A percentile compares a stretch with the other conserved stretches of the same genome.
These are phyloP conservation scores for Phyllotreta cruciferae DNA, from an alignment of 2,888 invertebrate species.

Conservation along the genomic window DNA sequence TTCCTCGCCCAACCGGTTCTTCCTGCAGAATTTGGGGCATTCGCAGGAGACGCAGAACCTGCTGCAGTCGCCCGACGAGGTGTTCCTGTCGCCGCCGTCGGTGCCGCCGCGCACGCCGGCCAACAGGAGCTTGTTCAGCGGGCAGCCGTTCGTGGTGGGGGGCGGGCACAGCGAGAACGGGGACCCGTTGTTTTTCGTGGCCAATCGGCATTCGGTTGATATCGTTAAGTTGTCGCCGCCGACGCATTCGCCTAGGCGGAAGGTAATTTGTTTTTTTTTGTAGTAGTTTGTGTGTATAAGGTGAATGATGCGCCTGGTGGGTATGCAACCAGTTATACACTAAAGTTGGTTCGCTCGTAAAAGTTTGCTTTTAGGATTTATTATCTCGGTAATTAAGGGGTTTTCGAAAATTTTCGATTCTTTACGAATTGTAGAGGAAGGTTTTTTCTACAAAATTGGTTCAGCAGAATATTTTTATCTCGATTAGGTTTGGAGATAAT, in stretches of 20 bases:
- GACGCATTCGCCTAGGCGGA: constrained; percentile 55
- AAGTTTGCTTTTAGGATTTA: too few relatives aligned
- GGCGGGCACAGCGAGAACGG: constrained; percentile 60
- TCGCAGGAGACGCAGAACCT: constrained; percentile 56
- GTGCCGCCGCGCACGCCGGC: constrained; percentile 50
- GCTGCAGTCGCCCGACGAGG: constrained; percentile 58
- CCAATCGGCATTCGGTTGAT: constrained; percentile 59
- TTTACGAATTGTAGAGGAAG: too few relatives aligned
- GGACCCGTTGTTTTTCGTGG: constrained; percentile 59
- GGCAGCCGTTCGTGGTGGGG: constrained; percentile 58
- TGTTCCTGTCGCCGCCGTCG: constrained; percentile 55
- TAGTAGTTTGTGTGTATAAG: too few relatives aligned
- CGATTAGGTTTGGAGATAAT: too few relatives aligned
- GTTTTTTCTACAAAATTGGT: too few relatives aligned
- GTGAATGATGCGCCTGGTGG: too few relatives aligned
- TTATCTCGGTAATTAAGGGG: too few relatives aligned
- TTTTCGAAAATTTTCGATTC: too few relatives aligned
- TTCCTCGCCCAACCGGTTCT: constrained; percentile 50
- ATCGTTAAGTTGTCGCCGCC: constrained; percentile 61
- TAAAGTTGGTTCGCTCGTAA: too few relatives aligned
- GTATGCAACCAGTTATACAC: too few relatives aligned
- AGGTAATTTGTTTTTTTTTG: constrained; percentile 51
- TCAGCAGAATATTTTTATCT: too few relatives aligned
- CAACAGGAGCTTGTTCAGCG: constrained; percentile 57
- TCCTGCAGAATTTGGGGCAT: constrained; percentile 39